Conservation (phyloP, 2,888 invertebrate species). For the Himalopsyche kuldschensis region DNA sequence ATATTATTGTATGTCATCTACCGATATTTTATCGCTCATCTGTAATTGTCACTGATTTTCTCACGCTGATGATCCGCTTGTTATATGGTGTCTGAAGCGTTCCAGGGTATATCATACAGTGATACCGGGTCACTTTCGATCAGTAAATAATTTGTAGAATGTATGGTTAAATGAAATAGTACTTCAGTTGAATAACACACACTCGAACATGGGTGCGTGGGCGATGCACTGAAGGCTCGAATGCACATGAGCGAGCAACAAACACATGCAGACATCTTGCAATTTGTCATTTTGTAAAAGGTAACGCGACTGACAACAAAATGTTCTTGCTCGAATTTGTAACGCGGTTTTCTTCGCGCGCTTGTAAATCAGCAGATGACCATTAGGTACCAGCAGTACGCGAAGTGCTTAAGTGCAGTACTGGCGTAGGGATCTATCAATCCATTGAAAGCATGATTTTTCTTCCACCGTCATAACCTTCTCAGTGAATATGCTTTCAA, state of each 20-base stretch:
- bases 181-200: background rate
- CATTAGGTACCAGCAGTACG: background rate
- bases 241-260: background rate
- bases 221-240: background rate
- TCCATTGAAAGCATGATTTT: background rate
- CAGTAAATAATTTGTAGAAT: background rate
- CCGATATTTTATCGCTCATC: no score
- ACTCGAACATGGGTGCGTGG: background rate
- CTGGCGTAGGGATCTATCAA: background rate
- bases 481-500: no score
- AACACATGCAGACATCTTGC: slow-evolving; percentile 1
- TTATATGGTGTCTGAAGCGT: background rate
- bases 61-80: background rate
- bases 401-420: background rate
- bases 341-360: background rate
- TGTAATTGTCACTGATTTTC: no score
- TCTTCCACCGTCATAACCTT: background rate
- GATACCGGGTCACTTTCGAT: background rate
- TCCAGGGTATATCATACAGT: no score
- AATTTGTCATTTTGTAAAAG: background rate
- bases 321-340: background rate
- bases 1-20: no score
- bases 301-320: background rate
- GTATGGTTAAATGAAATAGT: background rate
- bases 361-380: background rate